Evolutionary conservation across 2,888 invertebrate genomes (phyloP), one percentile per base, ranked within the genome.

Genomic region (Carabus problematicus): DNA sequence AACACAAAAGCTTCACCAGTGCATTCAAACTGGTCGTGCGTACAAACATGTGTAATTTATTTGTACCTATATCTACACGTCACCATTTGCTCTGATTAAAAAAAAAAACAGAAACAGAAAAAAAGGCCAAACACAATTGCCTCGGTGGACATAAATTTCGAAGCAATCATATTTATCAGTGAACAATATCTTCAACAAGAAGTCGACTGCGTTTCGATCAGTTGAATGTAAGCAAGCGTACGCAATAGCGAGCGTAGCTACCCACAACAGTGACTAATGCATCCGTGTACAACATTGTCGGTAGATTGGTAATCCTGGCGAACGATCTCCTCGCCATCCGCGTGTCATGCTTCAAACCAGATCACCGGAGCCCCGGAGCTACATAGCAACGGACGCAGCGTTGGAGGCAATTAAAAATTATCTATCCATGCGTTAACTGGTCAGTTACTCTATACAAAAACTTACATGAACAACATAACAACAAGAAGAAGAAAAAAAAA

Each of bases 121-220:
- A 60, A 55, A 60, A 60, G 45, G 29, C 43, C 43, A 60, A 60
- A 60, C 60, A 60, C 60, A 60, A 60, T 60, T 45, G 45, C 45
- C 43, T 60, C 42, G 60, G 29, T 19, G 43, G 19, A 55, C 45
- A 60, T 60, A 60, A 60, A 60, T 60, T 45, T 43, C 60, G 19
- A 8, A 16, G 43, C 60, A 43, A 60, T 60, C 60, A 45, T 45
- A 60, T 60, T 58, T 60, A 60, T 60, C 60, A 60, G 60, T 43
- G 45, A 60, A 60, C 60, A 60, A 60, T 55, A 55, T 60, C 60
- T 43, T 39, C 16, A n/a, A 18, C n/a, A 45, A 29, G 29, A 29
- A 29, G 3, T 29, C 3, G 29, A 29, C 29, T 29, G 2, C 3
- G 29, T 29, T 29, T 29, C 29, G 29, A 60, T 19, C 45, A 43